Evolutionary conservation across 2,888 invertebrate genomes (phyloP), one percentile per base, ranked within the genome.

Genomic region (Smittia sp.): DNA sequence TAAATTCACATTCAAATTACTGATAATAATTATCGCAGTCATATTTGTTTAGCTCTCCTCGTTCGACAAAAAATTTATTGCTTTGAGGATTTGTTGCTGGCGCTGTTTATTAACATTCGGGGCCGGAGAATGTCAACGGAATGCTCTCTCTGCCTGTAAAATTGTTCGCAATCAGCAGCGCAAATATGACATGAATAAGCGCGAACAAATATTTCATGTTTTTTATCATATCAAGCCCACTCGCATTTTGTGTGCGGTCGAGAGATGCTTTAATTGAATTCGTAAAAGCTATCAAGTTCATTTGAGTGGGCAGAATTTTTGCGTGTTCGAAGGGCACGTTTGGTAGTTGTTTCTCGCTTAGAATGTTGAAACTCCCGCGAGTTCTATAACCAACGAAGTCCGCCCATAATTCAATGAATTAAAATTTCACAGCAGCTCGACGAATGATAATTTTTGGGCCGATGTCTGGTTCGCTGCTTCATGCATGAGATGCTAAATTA

Each of bases 1-100:
- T 63, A n/a, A 63, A 63, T 27, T 63, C 22, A 22, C 9, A 63
- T 63, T 25, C 63, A 63, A 63, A 63, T 63, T 63, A 27, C 63
- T 63, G 63, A 63, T 63, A 63, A 63, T 63, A 63, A 63, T 63
- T 63, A 63, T 63, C 63, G 27, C 63, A 63, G 2, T 63, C 63
- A 63, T 27, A 27, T 63, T 63, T 63, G 63, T n/a, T 63, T 27
- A 24, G 63, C 24, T 46, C 11, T 58, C 15, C 7, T 58, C 2
- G 58, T 20, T 18, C 4, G 18, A 18, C 18, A 58, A 2, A 20
- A 18, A 18, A 22, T 58, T 63, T 63, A 27, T 22, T 58, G 22
- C 22, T 20, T 58, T 11, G 15, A 46, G 46, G 46, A 46, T 46
- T 46, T 15, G 46, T n/a, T n/a, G 13, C 46, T 46, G 15, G 9